These are phyloP conservation scores for Urocolius indicus DNA, from an alignment of 2,113 vertebrate species.

Conservation along the genomic window DNA sequence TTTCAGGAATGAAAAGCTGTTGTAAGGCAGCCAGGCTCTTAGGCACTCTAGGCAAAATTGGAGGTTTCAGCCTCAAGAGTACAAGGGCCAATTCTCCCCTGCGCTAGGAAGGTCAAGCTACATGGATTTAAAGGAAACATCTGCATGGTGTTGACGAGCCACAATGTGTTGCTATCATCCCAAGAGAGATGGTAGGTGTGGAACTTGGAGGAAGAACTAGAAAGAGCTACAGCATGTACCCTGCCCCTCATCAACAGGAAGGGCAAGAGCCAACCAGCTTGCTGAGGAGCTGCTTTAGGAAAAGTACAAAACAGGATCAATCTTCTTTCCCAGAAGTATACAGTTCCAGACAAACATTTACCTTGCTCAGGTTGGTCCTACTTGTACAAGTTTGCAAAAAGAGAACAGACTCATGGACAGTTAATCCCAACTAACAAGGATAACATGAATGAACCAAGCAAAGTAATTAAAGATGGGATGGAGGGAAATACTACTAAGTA, in stretches of 20 bases:
- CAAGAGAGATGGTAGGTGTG: background rate
- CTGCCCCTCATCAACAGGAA: background rate
- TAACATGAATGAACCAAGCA: background rate
- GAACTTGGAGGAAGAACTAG: background rate
- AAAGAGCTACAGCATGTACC: background rate
- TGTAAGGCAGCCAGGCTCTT: background rate
- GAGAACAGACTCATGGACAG: background rate
- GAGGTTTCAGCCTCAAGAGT: background rate
- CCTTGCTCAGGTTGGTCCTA: background rate
- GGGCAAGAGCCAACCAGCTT: background rate
- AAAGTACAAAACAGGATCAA: background rate
- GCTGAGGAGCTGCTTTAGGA: background rate
- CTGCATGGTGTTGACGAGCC: background rate
- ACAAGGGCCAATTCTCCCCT: background rate
- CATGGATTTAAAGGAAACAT: background rate
- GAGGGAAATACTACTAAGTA: background rate
- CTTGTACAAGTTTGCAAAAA: background rate
- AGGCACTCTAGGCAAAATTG: background rate
- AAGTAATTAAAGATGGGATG: background rate
- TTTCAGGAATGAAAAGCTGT: background rate
- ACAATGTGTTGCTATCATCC: background rate
- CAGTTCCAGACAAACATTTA: background rate
- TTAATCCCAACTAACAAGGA: background rate
- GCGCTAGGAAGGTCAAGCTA: background rate
- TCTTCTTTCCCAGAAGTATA: background rate